Conservation (phyloP, 2,888 invertebrate species). For the Malthinus seriepunctatus region DNA sequence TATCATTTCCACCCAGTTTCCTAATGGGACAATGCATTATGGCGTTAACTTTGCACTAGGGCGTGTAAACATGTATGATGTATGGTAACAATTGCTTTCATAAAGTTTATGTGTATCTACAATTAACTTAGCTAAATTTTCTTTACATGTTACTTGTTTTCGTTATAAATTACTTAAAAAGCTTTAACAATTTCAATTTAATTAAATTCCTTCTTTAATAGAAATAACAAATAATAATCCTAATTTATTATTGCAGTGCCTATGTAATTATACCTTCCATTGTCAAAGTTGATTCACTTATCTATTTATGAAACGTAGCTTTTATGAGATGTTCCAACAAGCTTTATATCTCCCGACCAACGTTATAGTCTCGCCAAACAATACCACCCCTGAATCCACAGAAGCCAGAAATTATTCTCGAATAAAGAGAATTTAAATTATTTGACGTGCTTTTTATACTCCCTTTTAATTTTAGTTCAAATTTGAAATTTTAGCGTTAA, state of each 20-base stretch:
- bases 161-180: slow-evolving; percentile 1
- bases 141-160: slow-evolving; percentile 3
- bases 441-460: slow-evolving; percentile 16
- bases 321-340: slow-evolving; percentile 16
- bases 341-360: slow-evolving; percentile 16
- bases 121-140: slow-evolving; percentile 3
- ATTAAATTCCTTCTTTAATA: slow-evolving; percentile 10
- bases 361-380: slow-evolving; percentile 13
- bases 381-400: slow-evolving; percentile 10
- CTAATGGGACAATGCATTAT: slow-evolving; percentile 47
- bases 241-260: slow-evolving; percentile 17
- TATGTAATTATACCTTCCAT: slow-evolving; percentile 18
- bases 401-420: slow-evolving; percentile 17
- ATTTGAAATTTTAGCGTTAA: slow-evolving; percentile 5
- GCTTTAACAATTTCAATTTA: slow-evolving; percentile 9
- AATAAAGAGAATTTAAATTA: slow-evolving; percentile 20
- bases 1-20: slow-evolving; percentile 48
- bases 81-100: slow-evolving; percentile 21
- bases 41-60: slow-evolving; percentile 39
- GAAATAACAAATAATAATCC: slow-evolving; percentile 16
- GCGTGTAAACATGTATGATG: slow-evolving; percentile 41
- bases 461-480: slow-evolving; percentile 7
- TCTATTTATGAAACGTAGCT: slow-evolving; percentile 19
- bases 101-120: slow-evolving; percentile 11
- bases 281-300: slow-evolving; percentile 16